Base-by-base conservation (phyloP, 2,888 invertebrate genomes). In the Mamestra brassicae region DNA sequence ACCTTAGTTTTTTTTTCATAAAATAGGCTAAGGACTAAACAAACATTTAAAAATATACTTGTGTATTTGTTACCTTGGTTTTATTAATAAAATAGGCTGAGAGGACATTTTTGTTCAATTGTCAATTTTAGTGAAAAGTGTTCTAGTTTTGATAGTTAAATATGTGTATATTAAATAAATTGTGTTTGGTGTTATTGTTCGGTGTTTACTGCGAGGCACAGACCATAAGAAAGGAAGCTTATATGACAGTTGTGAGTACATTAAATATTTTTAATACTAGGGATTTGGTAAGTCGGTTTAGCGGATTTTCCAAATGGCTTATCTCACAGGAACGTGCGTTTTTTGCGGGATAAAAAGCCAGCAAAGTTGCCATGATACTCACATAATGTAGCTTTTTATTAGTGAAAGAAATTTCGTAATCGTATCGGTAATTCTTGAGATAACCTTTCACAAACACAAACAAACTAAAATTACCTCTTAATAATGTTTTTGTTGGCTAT, bases 201-300 rank as follows among this genome's bases (percentile, higher is more conserved):
- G 36, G 71, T 63, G 79, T 82, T 62, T 76, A 74, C 47, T 82
- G 83, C 76, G 79, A 76, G 34, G 83, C 80, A 8, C 70, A 86
- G 62, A 1, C 76, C 36, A 1, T 75, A 64, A 75, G 7, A 61
- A 87, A 87, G 45, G 85, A 86, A 36, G 81, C 74, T 11, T 83
- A 17, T 64, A 81, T 84, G 81, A 68, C 87, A 63, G 83, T 87
- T 61, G 87, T 87, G 13, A 87, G 87, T 87, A 73, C 38, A 63
- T 26, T 45, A 62, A 2, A 13, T 54, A 3, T 26, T 70, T 60
- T 62, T 13, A 42, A 42, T 8, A 5, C 5, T 7, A 42, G 42
- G 7, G 6, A 42, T 8, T 42, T 42, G 5, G 42, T 42, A 42
- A 42, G 1, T 42, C 42, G 42, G 1, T 42, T 7, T 42, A 42